phyloP scores from a whole-genome alignment of 2,113 vertebrate species.

The Pseudolaguvia tuberculata region DNA sequence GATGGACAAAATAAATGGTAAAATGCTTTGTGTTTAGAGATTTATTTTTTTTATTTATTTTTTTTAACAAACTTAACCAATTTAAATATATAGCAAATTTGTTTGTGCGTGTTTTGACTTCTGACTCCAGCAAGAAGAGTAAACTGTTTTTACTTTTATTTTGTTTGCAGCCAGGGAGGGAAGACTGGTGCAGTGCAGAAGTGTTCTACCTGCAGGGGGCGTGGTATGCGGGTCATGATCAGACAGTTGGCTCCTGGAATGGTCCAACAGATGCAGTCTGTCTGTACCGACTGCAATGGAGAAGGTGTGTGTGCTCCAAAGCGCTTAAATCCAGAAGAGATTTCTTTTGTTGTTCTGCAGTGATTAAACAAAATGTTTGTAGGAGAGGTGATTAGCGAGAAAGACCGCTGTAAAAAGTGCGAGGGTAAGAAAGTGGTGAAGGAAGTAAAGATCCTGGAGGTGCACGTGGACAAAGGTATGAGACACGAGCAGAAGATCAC shows the following conservation, averaged over 20 bases:
- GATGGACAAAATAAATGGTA: too few species aligned
- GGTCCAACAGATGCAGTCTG: slow-evolving; percentile 99
- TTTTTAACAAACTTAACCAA: too few species aligned
- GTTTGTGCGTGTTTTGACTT: too few species aligned
- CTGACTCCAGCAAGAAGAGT: neutral
- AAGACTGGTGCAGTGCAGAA: slow-evolving; percentile 97
- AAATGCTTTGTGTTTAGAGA: too few species aligned
- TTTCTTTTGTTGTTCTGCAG: neutral
- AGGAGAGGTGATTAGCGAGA: slow-evolving; percentile 99
- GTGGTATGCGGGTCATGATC: slow-evolving; percentile 95
- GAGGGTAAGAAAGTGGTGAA: slow-evolving; percentile 98
- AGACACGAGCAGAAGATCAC: slow-evolving; percentile 97
- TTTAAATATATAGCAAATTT: too few species aligned
- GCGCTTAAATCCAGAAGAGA: neutral
- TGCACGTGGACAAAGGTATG: slow-evolving; percentile 99
- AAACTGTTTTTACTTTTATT: too few species aligned
- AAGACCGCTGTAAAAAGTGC: slow-evolving; percentile 99
- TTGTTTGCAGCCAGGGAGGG: slow-evolving; percentile 84
- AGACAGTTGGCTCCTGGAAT: slow-evolving; percentile 96
- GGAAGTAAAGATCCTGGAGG: slow-evolving; percentile 98
- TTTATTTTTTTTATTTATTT: too few species aligned
- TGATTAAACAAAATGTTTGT: neutral
- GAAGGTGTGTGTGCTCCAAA: slow-evolving; percentile 76
- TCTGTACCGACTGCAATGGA: slow-evolving; percentile 95
- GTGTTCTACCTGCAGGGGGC: slow-evolving; percentile 88